Evolutionary conservation across 2,888 invertebrate species (phyloP), one percentile per base, ranked within the genome.

Genomic region (Odontomyia ornata): DNA sequence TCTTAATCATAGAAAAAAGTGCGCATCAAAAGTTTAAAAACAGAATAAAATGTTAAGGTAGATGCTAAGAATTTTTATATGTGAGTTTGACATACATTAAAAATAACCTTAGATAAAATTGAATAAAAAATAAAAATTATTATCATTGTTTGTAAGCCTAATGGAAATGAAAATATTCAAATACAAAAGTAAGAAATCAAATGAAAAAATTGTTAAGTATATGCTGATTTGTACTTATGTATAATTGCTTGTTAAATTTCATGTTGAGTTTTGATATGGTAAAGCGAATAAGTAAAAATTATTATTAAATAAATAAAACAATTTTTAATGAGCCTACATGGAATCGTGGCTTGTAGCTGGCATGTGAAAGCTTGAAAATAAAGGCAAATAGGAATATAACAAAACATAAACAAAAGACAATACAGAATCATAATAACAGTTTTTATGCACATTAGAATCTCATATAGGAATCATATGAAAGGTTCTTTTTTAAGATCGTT

Each of bases 21-120:
- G 21, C 23, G 21, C 13, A 69, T 25, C 25, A 46, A 69, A 69
- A 69, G 11, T 3, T 43, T 21, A 21, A 43, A 43, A 28, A n/a
- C 5, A 72, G 23, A 36, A 36, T 36, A 36, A n/a, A 1, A 47
- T 18, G n/a, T 9, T 73, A 73, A 57, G 57, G 18, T 57, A 43
- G 36, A 36, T 36, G 43, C 18, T 73, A 57, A 73, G 52, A 73
- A n/a, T 73, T 73, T 72, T 73, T 73, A 73, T 73, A 73, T 73
- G 57, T 73, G 36, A 52, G 43, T n/a, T 52, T n/a, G 15, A 13
- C 15, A 18, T 3, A 60, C 18, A 60, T 23, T 60, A 60, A 56
- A 36, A 52, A 52, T 18, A 52, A 18, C 52, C 52, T 7, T 4
- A 52, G 3, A 18, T 52, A 36, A 21, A 25, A 23, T n/a, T 52